phyloP scores from a whole-genome alignment of 2,888 invertebrate species.

The Embidobia sp. region DNA sequence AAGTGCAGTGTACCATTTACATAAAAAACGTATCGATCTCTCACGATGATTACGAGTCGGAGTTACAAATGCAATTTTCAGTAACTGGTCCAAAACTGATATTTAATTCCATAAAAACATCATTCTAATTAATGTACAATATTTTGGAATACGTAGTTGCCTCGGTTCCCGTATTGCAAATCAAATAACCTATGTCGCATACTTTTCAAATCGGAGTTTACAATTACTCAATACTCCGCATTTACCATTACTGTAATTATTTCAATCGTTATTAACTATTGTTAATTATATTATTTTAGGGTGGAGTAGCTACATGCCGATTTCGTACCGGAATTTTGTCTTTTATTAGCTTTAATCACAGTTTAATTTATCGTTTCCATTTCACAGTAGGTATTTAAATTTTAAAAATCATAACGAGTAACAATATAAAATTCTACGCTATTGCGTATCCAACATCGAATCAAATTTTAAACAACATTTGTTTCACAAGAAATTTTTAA shows the following conservation, averaged over 20 bases:
- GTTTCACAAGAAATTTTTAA: no score
- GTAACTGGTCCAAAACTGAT: not conserved
- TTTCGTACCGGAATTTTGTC: not conserved
- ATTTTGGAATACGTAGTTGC: constrained; percentile 15
- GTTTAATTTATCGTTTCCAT: not conserved
- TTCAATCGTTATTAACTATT: constrained; percentile 42
- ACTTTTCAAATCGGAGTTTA: constrained; percentile 18
- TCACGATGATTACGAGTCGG: not conserved
- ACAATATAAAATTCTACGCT: no score
- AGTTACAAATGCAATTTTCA: constrained; percentile 4
- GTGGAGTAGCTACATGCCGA: constrained; percentile 36
- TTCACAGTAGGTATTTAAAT: no score
- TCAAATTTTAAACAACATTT: no score
- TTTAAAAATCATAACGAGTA: no score
- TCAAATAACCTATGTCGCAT: constrained; percentile 39
- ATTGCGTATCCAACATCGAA: no score
- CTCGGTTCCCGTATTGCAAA: constrained; percentile 44
- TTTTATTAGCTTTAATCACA: not conserved
- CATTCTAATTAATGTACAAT: constrained; percentile 12
- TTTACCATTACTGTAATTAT: constrained; percentile 40
- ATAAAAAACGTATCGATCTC: not conserved
- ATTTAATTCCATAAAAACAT: constrained; percentile 20
- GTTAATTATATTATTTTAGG: constrained; percentile 35
- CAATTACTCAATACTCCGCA: constrained; percentile 28
- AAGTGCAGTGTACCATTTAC: constrained; percentile 21